Evolutionary conservation across 2,797 vertebrate species (phyloP), one percentile per base, ranked within the genome.

Genomic region (Eremophila alpestris): DNA sequence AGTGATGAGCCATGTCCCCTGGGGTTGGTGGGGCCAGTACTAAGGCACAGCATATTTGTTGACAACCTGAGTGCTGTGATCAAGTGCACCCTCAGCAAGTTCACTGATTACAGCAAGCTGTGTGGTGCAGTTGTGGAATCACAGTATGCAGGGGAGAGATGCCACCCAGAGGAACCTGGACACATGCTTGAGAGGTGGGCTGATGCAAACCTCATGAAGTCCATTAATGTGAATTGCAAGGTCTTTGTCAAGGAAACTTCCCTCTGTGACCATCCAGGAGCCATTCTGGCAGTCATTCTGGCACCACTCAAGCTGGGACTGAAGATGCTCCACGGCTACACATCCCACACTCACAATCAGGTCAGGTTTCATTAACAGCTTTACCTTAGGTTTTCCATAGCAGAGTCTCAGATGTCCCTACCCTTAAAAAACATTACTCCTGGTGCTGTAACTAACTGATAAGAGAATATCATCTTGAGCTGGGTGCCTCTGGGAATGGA

Each of bases 11-110:
- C 22, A 8, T 17, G 18, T 52, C 29, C 29, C 38, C 18, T 56
- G 17, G 38, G 7, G 11, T 9, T 1, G 0, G 19, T n/a, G 27
- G 38, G n/a, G 7, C 24, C 1, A 1, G 26, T 40, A 38, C 12
- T 52, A 34, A 46, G 41, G 21, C 36, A 52, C 29, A 46, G 14
- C 15, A 3, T 59, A 16, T 49, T 38, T 51, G 30, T 8, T 45
- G 20, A 5, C 24, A 51, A 6, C 14, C 48, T 8, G 29, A n/a
- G 12, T 14, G 34, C 8, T 26, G 29, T 23, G n/a, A 45, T 45
- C 16, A 9, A 51, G 29, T 22, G 51, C 29, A 58, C 17, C 10
- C 12, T 56, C 24, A 30, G 24, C 29, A 56, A 45, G 7, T 26
- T 40, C 0, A 0, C 12, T 83, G n/a, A 51, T 34, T 36, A 23